Evolutionary conservation across 2,888 invertebrate species (phyloP), one percentile per base, ranked within the genome.

Genomic region (Caenorhabditis auriculariae): DNA sequence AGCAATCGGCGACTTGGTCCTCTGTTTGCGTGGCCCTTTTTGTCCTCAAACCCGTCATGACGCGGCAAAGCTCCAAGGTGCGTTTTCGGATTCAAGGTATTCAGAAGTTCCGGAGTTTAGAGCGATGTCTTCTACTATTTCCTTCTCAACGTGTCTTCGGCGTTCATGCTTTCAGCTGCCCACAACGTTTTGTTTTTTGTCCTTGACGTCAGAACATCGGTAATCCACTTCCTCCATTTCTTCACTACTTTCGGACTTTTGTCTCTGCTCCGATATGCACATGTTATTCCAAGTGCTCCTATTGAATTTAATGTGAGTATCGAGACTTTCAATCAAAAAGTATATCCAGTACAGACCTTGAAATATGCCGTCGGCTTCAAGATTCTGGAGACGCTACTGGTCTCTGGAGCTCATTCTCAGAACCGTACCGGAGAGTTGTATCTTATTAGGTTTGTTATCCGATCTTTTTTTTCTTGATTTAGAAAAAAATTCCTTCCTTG

Each of bases 111-210:
- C n/a, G n/a, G n/a, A n/a, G n/a, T 55, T 37, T 51, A 55, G 60
- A 37, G 45, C 3, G 53, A 60, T 39, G 47, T 46, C 7, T 41
- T 41, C 0, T 69, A 69, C 38, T 66, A 53, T 48, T 70, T 61
- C 46, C 15, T 61, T 0, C 62, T 75, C 15, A 73, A 78, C 49
- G 48, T 79, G 1, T 60, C 69, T 6, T 66, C 76, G 6, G 69
- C 72, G 0, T 79, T 78, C 39, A 65, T 78, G 56, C 66, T 77
- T 19, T 78, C 78, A 1, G 78, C 78, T 0, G 76, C 78, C 12
- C 77, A 78, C 54, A 78, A 78, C 54, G 78, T 75, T 3, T 60
- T 78, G n/a, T 77, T 61, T 41, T 77, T 75, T 42, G 78, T 79
- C 17, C 49, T 78, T 19, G 76, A 77, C 42, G 65, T 74, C 35